A percentile compares a stretch with the other conserved stretches of the same genome.
Conservation (phyloP, 2,888 invertebrate genomes). For the Pristionchus mayeri region DNA sequence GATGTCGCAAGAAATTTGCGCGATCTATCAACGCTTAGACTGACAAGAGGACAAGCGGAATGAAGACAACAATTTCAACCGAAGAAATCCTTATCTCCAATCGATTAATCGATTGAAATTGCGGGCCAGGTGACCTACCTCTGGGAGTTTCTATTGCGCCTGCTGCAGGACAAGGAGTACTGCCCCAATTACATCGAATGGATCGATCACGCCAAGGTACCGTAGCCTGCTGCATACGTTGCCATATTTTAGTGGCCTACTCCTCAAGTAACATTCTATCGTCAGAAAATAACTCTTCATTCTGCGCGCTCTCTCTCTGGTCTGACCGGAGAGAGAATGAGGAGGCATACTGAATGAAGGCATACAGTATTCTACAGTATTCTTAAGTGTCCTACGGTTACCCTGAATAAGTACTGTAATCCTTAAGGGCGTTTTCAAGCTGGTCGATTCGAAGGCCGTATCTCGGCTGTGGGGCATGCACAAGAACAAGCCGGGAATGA, state of each 20-base stretch:
- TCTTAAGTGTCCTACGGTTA: too few relatives aligned
- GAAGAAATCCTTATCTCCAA: not conserved
- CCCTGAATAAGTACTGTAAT: not conserved
- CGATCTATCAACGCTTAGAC: not conserved
- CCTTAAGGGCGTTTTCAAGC: constrained; percentile 89
- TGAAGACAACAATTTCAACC: not conserved
- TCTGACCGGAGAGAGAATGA: not conserved
- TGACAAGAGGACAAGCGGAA: not conserved
- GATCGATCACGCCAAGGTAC: constrained; percentile 87
- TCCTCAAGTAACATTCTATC: too few relatives aligned
- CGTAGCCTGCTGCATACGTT: too few relatives aligned
- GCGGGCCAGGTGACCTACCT: constrained; percentile 88
- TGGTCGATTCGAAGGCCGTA: constrained; percentile 98
- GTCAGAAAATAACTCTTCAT: too few relatives aligned
- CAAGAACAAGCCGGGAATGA: constrained; percentile 99
- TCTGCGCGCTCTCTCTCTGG: too few relatives aligned
- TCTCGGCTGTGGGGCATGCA: constrained; percentile 98
- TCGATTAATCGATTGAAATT: not conserved
- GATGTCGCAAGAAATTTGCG: too few relatives aligned
- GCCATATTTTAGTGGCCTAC: too few relatives aligned
- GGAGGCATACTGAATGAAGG: too few relatives aligned
- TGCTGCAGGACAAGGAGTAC: constrained; percentile 94
- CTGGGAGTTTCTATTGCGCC: constrained; percentile 98
- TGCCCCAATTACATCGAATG: constrained; percentile 89
- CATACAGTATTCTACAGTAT: not conserved